Evolutionary conservation across 2,888 invertebrate genomes (phyloP).

Genomic region (Zhuqinia jingwanae): DNA sequence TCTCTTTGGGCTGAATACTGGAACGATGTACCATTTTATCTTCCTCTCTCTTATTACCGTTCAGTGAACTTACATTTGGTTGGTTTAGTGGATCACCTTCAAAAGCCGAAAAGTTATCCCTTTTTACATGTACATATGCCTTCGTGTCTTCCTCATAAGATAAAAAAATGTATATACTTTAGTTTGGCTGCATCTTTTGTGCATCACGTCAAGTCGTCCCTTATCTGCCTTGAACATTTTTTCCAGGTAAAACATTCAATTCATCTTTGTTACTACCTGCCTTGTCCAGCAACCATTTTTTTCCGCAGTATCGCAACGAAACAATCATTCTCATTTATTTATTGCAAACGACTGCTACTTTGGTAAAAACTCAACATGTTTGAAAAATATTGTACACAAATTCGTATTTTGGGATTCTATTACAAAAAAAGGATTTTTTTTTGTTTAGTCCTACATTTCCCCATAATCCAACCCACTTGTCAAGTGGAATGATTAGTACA

Average conservation of each 20-base stretch:
- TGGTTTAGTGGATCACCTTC: conserved; percentile 7
- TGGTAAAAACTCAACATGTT: too few relatives aligned
- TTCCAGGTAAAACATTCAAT: conserved; percentile 51
- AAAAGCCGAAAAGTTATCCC: too few relatives aligned
- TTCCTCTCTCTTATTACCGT: conserved; percentile 29
- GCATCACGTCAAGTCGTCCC: background rate
- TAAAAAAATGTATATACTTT: background rate
- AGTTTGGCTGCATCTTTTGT: too few relatives aligned
- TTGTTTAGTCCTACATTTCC: too few relatives aligned
- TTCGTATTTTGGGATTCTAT: too few relatives aligned
- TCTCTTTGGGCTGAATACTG: background rate
- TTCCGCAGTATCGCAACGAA: too few relatives aligned
- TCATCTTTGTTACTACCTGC: background rate
- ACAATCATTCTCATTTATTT: too few relatives aligned
- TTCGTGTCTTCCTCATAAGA: background rate
- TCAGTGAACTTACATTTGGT: conserved; percentile 56
- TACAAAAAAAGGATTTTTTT: too few relatives aligned
- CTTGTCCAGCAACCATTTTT: background rate
- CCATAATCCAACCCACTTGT: too few relatives aligned
- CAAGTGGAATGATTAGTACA: conserved; percentile 36
- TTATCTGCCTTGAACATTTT: conserved; percentile 14
- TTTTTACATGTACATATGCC: too few relatives aligned
- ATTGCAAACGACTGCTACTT: too few relatives aligned
- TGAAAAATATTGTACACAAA: too few relatives aligned
- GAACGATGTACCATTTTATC: conserved; percentile 7